Evolutionary conservation across 23 tunicate species (phyloP).

Genomic region (Botrylloides violaceus): DNA sequence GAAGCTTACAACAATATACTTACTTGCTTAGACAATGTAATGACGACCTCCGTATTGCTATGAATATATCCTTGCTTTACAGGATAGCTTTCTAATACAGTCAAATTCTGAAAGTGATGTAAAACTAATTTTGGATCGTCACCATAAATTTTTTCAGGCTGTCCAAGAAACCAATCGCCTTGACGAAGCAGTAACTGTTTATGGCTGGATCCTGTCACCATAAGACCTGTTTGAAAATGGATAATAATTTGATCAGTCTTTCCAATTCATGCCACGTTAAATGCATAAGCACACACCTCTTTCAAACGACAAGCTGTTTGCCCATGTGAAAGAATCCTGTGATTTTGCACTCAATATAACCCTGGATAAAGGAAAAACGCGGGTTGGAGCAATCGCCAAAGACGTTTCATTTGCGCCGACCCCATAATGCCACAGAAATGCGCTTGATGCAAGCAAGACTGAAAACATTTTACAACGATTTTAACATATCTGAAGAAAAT

Average conservation of each 20-base stretch:
- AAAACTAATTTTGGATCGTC: constrained; percentile 11
- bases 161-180: constrained; percentile 56
- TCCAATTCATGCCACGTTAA: not conserved
- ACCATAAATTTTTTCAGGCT: constrained; percentile 27
- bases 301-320: constrained; percentile 49
- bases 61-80: constrained; percentile 52
- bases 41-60: constrained; percentile 38
- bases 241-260: not conserved
- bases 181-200: constrained; percentile 42
- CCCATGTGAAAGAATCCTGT: constrained; percentile 55
- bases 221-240: constrained; percentile 29
- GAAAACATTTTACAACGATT: no score
- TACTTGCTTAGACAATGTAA: not conserved
- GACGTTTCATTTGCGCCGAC: not conserved
- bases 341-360: constrained; percentile 37
- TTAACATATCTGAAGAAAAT: no score
- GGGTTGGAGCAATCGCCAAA: constrained; percentile 13
- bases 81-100: constrained; percentile 36
- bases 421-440: constrained; percentile 41
- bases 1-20: not conserved
- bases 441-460: constrained; percentile 28
- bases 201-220: constrained; percentile 39
- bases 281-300: constrained; percentile 29
- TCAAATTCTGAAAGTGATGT: constrained; percentile 35
- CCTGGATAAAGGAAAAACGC: constrained; percentile 40